Evolutionary conservation across 2,888 invertebrate genomes (phyloP), one percentile per base, ranked within the genome.

Genomic region (Pseudolycoriella hygida): DNA sequence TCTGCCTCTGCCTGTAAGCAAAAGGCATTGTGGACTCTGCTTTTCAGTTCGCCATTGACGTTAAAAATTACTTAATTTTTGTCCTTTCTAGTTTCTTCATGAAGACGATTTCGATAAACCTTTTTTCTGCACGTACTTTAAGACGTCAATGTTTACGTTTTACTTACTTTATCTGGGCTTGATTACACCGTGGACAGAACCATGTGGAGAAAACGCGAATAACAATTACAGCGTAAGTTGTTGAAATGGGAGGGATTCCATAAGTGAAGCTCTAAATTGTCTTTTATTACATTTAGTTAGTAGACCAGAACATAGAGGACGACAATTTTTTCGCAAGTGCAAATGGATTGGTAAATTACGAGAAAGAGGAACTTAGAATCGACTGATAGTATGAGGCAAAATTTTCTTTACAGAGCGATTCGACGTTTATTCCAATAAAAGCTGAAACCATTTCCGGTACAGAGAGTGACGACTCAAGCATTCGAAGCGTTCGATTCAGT

Each of bases 121-220:
- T 43, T 96, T 94, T 68, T 89, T 97, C 66, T 85, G 84, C 56
- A 92, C 94, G 17, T 97, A 96, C 65, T 72, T 93, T 49, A 92
- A 94, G 67, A 92, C 92, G 47, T 90, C 89, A 32, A 77, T 96
- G 77, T 88, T 97, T 57, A 80, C 87, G 48, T 68, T 96, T 50
- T 97, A 96, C 66, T 72, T 97, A 53, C 64, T 90, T 55, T 84
- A 93, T 39, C 78, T 93, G 56, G 76, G 90, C 53, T 79, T 92
- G 55, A 84, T 87, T 72, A 81, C 86, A 50, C 86, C 92, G 5
- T 90, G 93, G 79, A 76, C 84, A 63, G 85, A 88, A 54, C 81
- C 84, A 50, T 93, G 90, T 61, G 76, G 76, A 48, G 73, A 75
- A 56, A 70, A 68, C 55, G 67, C 70, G 50, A 80, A 77, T 55